Evolutionary conservation across 2,888 invertebrate genomes (phyloP).

Genomic region (Ypsolopha sequella): DNA sequence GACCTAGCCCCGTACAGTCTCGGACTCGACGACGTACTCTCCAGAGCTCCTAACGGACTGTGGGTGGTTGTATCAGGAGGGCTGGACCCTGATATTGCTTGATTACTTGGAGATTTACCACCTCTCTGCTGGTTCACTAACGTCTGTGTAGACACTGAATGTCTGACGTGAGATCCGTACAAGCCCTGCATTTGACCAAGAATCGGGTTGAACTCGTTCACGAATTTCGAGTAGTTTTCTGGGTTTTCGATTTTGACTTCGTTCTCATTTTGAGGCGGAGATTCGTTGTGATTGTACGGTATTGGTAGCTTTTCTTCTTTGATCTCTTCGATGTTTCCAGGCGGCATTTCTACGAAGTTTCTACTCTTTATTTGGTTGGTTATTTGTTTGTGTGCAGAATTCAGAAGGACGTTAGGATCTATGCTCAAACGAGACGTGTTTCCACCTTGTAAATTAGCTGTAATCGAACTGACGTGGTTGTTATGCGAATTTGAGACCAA

Average conservation of each 20-base stretch:
- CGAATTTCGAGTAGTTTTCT: slow-evolving; percentile 29
- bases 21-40: slow-evolving; percentile 23
- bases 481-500: slow-evolving; percentile 78
- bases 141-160: slow-evolving; percentile 84
- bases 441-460: slow-evolving; percentile 10
- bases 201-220: slow-evolving; percentile 24
- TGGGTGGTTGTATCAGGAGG: slow-evolving; percentile 90
- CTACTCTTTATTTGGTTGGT: slow-evolving; percentile 13
- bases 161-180: slow-evolving; percentile 45
- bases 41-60: slow-evolving; percentile 78
- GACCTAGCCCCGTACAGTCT: slow-evolving; percentile 20
- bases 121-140: slow-evolving; percentile 55
- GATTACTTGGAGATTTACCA: slow-evolving; percentile 11
- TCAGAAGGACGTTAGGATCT: slow-evolving; percentile 70
- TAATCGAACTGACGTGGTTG: slow-evolving; percentile 19
- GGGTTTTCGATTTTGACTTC: slow-evolving; percentile 18
- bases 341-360: slow-evolving; percentile 23
- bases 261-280: slow-evolving; percentile 6
- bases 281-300: neutral
- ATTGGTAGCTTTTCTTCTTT: slow-evolving; percentile 14
- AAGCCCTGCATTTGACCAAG: slow-evolving; percentile 4
- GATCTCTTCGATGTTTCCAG: slow-evolving; percentile 17
- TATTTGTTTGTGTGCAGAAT: slow-evolving; percentile 30
- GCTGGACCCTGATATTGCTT: slow-evolving; percentile 31
- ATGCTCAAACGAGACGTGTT: slow-evolving; percentile 62